Evolutionary conservation across 2,888 invertebrate genomes (phyloP).

Genomic region (Lathronympha strigana): DNA sequence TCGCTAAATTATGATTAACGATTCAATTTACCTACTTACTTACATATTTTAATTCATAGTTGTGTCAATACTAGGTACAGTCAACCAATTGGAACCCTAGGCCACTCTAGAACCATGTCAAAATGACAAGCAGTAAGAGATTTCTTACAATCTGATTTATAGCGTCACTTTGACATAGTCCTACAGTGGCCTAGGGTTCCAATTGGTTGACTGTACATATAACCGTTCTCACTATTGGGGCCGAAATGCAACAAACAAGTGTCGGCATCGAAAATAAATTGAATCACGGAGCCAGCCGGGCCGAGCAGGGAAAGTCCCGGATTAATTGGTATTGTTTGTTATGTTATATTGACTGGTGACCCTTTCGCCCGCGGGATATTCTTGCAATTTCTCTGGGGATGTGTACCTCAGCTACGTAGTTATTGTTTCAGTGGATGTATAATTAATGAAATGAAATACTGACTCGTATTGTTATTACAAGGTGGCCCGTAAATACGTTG

Average conservation of each 20-base stretch:
- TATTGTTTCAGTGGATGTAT: slow-evolving; percentile 20
- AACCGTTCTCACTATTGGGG: not conserved
- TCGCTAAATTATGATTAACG: too few species aligned
- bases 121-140: too few species aligned
- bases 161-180: too few species aligned
- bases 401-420: slow-evolving; percentile 13
- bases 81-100: too few species aligned
- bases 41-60: too few species aligned
- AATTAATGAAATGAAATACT: slow-evolving; percentile 8
- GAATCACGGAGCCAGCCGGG: not conserved
- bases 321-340: slow-evolving; percentile 25
- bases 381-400: slow-evolving; percentile 27
- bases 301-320: not conserved
- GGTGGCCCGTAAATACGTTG: not conserved
- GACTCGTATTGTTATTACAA: not conserved
- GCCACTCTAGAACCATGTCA: too few species aligned
- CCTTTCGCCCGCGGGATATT: slow-evolving; percentile 3
- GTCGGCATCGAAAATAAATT: slow-evolving; percentile 2
- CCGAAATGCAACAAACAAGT: not conserved
- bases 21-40: too few species aligned
- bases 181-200: too few species aligned
- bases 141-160: too few species aligned
- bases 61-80: too few species aligned
- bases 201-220: too few species aligned
- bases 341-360: slow-evolving; percentile 13